Percentiles rank a stretch among this genome's conserved stretches.
Conservation (phyloP, 2,113 vertebrate genomes). For the Parotia lawesii region DNA sequence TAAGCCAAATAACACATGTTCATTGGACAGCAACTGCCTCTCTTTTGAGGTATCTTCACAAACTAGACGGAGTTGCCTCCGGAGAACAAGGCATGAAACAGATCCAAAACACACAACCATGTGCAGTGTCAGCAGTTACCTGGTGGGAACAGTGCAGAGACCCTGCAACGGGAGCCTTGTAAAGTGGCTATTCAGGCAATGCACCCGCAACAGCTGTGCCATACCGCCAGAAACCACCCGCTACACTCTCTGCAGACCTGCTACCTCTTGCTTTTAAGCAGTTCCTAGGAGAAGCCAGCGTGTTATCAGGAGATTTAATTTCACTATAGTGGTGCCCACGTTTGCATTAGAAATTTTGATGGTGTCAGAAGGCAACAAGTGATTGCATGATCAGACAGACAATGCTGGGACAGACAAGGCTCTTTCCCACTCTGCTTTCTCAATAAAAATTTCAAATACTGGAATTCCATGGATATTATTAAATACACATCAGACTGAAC, state of each 20-base stretch:
- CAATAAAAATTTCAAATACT: background rate
- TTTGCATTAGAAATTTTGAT: background rate
- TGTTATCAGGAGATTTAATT: background rate
- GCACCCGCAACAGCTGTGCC: background rate
- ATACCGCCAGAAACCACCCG: background rate
- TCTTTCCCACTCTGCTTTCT: background rate
- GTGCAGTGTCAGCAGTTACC: slow-evolving; percentile 18
- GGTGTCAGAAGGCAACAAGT: background rate
- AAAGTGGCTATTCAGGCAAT: background rate
- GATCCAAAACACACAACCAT: slow-evolving; percentile 1
- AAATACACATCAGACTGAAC: background rate
- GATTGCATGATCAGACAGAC: background rate
- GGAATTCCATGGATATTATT: background rate
- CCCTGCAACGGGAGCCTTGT: background rate
- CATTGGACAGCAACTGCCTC: slow-evolving; percentile 13
- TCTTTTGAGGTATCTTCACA: slow-evolving; percentile 24
- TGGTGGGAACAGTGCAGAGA: background rate
- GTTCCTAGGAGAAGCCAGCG: background rate
- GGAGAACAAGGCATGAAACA: background rate
- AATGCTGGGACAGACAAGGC: background rate
- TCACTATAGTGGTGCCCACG: background rate
- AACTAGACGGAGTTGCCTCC: background rate
- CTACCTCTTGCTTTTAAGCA: background rate
- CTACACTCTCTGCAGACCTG: background rate
- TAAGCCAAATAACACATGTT: slow-evolving; percentile 36